phyloP scores from a whole-genome alignment of 2,888 invertebrate genomes.

The Cloeon dipterum region DNA sequence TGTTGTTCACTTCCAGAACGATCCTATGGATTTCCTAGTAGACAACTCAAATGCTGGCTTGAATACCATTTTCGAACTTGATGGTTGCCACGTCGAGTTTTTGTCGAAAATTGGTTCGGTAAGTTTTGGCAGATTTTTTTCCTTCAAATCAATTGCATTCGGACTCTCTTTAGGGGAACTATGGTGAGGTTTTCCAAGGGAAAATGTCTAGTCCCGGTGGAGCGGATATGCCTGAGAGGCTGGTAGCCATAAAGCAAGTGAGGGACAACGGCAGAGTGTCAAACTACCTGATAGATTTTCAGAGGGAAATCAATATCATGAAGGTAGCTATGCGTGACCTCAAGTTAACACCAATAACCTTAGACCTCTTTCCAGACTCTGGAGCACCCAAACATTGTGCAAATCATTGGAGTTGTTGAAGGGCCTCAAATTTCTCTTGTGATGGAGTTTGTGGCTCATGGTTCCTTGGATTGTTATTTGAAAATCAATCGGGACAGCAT shows the following conservation, averaged over 20 bases:
- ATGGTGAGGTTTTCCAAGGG: conserved; percentile 66
- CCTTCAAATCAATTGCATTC: background rate
- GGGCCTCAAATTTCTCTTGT: conserved; percentile 58
- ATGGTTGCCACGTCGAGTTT: conserved; percentile 30
- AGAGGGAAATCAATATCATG: conserved; percentile 72
- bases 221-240: conserved; percentile 25
- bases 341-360: background rate
- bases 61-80: conserved; percentile 29
- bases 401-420: conserved; percentile 58
- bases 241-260: conserved; percentile 44
- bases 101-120: conserved; percentile 36
- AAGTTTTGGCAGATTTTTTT: conserved; percentile 6
- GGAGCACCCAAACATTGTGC: conserved; percentile 69
- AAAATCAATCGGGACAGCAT: conserved; percentile 47
- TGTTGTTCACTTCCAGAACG: too few relatives aligned
- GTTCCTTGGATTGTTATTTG: conserved; percentile 60
- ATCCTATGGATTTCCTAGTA: too few relatives aligned
- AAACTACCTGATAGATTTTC: conserved; percentile 41
- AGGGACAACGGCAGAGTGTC: conserved; percentile 25
- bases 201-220: too few relatives aligned
- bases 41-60: conserved; percentile 19
- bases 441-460: conserved; percentile 73
- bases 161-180: conserved; percentile 48
- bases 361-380: conserved; percentile 30
- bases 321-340: conserved; percentile 29